Conservation (phyloP, 2,888 invertebrate species). For the Hanleya hanleyi region DNA sequence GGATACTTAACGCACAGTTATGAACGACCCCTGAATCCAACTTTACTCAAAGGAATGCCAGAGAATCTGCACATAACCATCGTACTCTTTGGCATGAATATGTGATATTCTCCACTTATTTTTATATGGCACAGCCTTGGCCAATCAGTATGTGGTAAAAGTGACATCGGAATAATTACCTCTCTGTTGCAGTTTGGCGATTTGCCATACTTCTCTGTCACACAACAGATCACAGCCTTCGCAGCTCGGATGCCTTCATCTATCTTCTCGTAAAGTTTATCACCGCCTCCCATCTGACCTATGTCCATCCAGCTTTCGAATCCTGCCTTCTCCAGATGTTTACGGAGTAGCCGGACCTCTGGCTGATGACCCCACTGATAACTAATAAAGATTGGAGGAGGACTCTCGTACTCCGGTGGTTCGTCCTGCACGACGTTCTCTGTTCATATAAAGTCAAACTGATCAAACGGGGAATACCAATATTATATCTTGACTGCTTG, state of each 20-base stretch:
- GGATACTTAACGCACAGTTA: too few relatives aligned
- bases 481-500: too few relatives aligned
- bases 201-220: slow-evolving; percentile 66
- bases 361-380: slow-evolving; percentile 70
- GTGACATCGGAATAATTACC: too few relatives aligned
- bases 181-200: slow-evolving; percentile 72
- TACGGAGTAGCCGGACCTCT: slow-evolving; percentile 64
- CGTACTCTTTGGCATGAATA: too few relatives aligned
- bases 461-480: too few relatives aligned
- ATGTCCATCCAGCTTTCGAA: slow-evolving; percentile 71
- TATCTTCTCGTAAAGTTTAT: slow-evolving; percentile 69
- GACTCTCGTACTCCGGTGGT: slow-evolving; percentile 39
- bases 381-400: slow-evolving; percentile 56
- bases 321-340: slow-evolving; percentile 68
- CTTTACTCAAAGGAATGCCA: too few relatives aligned
- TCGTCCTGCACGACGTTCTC: slow-evolving; percentile 53
- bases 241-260: slow-evolving; percentile 66
- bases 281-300: slow-evolving; percentile 72
- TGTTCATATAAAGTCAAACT: slow-evolving; percentile 30
- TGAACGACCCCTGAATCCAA: too few relatives aligned
- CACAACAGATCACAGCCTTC: slow-evolving; percentile 63
- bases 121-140: too few relatives aligned
- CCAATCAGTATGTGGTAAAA: too few relatives aligned
- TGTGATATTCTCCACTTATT: too few relatives aligned
- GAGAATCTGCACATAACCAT: too few relatives aligned